These are phyloP conservation scores for Trochalopteron elliotii DNA, from an alignment of 2,113 vertebrate genomes.

Conservation along the genomic window DNA sequence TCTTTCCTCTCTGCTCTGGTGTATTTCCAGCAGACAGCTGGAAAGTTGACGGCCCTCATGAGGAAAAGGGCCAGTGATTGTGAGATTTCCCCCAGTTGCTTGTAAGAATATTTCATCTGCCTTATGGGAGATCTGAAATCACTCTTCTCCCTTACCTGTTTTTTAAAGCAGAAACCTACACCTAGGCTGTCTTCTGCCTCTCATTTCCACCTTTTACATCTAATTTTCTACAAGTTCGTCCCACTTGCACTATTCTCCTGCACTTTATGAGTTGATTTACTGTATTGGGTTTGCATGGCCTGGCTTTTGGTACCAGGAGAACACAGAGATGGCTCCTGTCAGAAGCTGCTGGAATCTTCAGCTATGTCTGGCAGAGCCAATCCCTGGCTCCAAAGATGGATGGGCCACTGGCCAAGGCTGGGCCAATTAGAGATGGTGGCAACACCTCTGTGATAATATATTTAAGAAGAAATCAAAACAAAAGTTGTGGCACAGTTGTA, in stretches of 20 bases:
- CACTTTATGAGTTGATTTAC: background rate
- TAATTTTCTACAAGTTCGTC: background rate
- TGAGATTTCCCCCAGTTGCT: background rate
- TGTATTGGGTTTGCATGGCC: background rate
- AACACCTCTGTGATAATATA: background rate
- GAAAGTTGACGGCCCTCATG: background rate
- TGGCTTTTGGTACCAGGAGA: background rate
- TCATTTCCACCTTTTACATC: background rate
- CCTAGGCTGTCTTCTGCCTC: background rate
- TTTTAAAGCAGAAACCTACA: background rate
- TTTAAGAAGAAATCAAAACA: background rate
- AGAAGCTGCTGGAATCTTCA: background rate
- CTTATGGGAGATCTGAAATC: background rate
- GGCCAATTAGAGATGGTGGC: background rate
- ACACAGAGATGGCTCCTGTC: background rate
- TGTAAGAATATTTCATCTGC: background rate
- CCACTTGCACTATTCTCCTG: background rate
- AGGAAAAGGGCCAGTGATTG: background rate
- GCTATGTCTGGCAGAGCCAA: background rate
- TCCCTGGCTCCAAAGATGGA: background rate
- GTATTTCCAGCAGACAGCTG: background rate
- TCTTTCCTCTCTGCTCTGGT: background rate
- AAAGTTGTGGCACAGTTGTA: background rate
- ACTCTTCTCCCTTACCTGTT: background rate
- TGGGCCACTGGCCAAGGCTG: fast-evolving